Evolutionary conservation across 2,113 vertebrate species (phyloP), one percentile per base, ranked within the genome.

Genomic region (Laticauda laticaudata): DNA sequence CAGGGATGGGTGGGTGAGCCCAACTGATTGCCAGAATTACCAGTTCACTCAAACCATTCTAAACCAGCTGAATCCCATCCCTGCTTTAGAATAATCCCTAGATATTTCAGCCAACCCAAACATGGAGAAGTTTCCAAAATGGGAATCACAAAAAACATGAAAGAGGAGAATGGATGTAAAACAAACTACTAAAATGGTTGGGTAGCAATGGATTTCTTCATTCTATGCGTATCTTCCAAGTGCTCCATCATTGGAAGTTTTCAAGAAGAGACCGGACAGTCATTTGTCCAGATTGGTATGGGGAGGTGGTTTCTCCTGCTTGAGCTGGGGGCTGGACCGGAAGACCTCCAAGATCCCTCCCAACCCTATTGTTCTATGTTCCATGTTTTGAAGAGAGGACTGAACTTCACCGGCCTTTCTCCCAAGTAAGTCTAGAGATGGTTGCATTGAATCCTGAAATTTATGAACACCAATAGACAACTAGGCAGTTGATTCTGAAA

Each of bases 371-470:
- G 5, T 69, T 69, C 61, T 69, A n/a, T n/a, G 26, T 14, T 64
- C 29, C 61, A 4, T 64, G 61, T 4, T n/a, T 64, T 1, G 61
- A 64, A n/a, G 3, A 64, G 12, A 29, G 26, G n/a, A 64, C 26
- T 64, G 61, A 64, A 64, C 29, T 64, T 64, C 61, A 64, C 14
- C 26, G 26, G 61, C n/a, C 48, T 54, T 75, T 75, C 29, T 53
- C 53, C n/a, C 59, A 5, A 48, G 12, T n/a, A 75, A 5, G 6
- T 9, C 34, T 54, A 20, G n/a, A n/a, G 2, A 90, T 9, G 3
- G 14, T 34, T 6, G 29, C 18, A 54, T 15, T 39, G 5, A 20
- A 4, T 51, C 92, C 15, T 5, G 14, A 0, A 0, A 56, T 54
- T 53, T 90, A 5, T 88, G 54, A 56, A 20, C 11, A 92, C 45